A percentile compares a stretch with the other conserved stretches of the same genome.
These are phyloP conservation scores for Lamproptera curius DNA, from an alignment of 2,888 invertebrate species.

Conservation along the genomic window DNA sequence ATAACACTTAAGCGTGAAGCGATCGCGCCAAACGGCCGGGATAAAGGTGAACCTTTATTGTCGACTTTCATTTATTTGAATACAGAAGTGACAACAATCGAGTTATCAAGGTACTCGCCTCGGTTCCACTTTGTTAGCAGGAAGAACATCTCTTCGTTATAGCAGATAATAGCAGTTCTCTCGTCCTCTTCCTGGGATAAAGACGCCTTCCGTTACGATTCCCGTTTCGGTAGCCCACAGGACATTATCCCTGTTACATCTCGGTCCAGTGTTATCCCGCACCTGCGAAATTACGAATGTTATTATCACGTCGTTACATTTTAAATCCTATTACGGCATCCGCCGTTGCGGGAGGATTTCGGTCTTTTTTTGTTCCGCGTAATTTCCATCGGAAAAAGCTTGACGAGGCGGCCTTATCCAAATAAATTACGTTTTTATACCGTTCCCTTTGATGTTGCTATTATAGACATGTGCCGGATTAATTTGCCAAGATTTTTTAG, in stretches of 20 bases:
- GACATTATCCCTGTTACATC: conserved; percentile 34
- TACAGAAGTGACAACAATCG: conserved; percentile 59
- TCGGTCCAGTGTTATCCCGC: conserved; percentile 37
- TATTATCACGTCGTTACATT: conserved; percentile 42
- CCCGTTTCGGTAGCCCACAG: conserved; percentile 51
- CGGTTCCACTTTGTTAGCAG: conserved; percentile 36
- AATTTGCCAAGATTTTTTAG: conserved; percentile 2
- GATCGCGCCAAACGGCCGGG: conserved; percentile 39
- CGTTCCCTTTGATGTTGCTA: conserved; percentile 9
- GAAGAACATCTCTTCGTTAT: too few relatives aligned
- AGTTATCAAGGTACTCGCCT: conserved; percentile 54
- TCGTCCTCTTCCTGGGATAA: conserved; percentile 43
- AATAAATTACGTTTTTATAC: conserved; percentile 38
- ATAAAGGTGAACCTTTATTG: conserved; percentile 57
- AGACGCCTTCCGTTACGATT: conserved; percentile 42
- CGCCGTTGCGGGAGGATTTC: conserved; percentile 30
- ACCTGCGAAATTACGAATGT: conserved; percentile 21
- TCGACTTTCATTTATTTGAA: conserved; percentile 53
- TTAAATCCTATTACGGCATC: conserved; percentile 41
- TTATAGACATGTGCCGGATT: conserved; percentile 14
- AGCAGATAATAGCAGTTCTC: conserved; percentile 44
- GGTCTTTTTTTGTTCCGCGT: conserved; percentile 53
- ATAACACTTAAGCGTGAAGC: neutral
- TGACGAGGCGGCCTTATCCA: conserved; percentile 38
- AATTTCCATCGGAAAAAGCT: conserved; percentile 31